Base-by-base conservation (phyloP, 30 jellyfish, hydroid and myxozoan species). In the Turritopsis rubra region DNA sequence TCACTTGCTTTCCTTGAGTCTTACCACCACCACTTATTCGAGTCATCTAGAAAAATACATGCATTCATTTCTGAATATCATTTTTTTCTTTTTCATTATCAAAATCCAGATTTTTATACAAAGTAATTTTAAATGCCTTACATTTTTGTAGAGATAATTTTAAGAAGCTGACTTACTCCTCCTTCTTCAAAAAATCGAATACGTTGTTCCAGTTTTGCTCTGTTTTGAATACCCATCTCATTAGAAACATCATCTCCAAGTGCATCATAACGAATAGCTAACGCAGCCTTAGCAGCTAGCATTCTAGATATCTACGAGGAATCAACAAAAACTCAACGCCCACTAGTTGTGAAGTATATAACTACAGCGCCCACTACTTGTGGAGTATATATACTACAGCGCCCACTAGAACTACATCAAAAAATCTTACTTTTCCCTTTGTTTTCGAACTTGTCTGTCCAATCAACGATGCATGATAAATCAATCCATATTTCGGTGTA, bases 401-500 rank as follows among this genome's bases (percentile, higher is more conserved):
- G 73, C 20, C 20, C 73, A 60, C 73, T n/a, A n/a, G n/a, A n/a
- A n/a, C n/a, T n/a, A n/a, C n/a, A n/a, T n/a, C n/a, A n/a, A 41
- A 3, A 5, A 41, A 68, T 68, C 27, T 66, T 66, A 95, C 99
- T 96, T 89, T 95, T 84, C 99, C 99, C 78, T 91, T 95, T 75
- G 81, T 73, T 82, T 89, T 90, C 21, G 95, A 85, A 53, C 73
- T 83, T 1, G 99, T 73, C 25, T 85, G 94, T 22, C 97, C 97
- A 31, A 95, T 97, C 82, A 95, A 31, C 52, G 97, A 85, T 24
- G 97, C 96, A 60, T 95, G 99, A 82, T 95, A 95, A 52, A 95
- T 89, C 80, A 95, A 80, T 82, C 99, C 99, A 84, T 95, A 95
- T 75, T 95, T 95, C 21, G 99, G 99, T 13, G 99, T 95, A 84